Evolutionary conservation across 2,113 vertebrate genomes (phyloP).

Genomic region (Ctenodactylus gundi): DNA sequence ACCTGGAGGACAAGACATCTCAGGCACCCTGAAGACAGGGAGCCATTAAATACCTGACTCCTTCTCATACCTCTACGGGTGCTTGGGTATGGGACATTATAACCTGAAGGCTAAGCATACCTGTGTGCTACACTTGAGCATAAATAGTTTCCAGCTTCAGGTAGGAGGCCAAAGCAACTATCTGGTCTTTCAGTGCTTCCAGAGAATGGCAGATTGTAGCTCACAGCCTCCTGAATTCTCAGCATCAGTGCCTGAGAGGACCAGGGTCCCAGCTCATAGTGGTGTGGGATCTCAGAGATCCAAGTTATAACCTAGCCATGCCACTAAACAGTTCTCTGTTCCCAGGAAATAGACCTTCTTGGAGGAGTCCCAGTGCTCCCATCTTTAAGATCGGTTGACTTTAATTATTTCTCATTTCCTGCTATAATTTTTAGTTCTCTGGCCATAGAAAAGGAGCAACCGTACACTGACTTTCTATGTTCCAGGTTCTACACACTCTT

Average conservation of each 20-base stretch:
- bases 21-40: not conserved
- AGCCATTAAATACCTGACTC: not conserved
- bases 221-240: not conserved
- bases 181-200: not conserved
- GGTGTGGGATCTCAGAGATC: not conserved
- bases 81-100: rapidly evolving
- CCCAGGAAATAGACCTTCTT: not conserved
- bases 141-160: not conserved
- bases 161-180: not conserved
- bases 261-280: not conserved
- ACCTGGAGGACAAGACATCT: not conserved
- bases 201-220: not conserved
- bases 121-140: not conserved
- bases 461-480: not conserved
- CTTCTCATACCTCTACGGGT: not conserved
- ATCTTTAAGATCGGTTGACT: not conserved
- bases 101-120: not conserved
- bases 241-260: no score
- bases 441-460: not conserved
- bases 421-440: not conserved
- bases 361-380: no score
- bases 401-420: not conserved
- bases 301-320: no score
- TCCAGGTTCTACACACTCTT: not conserved
- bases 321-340: not conserved